Evolutionary conservation across 2,888 invertebrate genomes (phyloP).

Genomic region (Catocala sponsa): DNA sequence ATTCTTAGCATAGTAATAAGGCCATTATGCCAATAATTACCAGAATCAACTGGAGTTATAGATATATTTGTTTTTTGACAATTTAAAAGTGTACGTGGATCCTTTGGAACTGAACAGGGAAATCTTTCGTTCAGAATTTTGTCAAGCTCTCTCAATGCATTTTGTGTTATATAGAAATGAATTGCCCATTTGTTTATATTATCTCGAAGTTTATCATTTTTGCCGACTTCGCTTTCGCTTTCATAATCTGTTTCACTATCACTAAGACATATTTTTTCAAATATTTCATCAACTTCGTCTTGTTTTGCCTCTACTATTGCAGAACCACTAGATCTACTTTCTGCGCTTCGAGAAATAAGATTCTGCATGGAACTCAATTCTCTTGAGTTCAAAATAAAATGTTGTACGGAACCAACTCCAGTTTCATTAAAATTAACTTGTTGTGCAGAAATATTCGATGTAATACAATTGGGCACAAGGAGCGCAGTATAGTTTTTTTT

Average conservation of each 20-base stretch:
- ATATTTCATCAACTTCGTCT: slow-evolving; percentile 1
- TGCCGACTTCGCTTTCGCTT: not conserved
- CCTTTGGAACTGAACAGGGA: slow-evolving; percentile 7
- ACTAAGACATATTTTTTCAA: not conserved
- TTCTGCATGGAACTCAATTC: slow-evolving; percentile 9
- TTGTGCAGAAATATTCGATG: slow-evolving; percentile 7
- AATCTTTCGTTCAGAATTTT: slow-evolving; percentile 11
- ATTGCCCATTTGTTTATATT: not conserved
- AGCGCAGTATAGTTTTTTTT: slow-evolving; percentile 13
- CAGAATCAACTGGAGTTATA: not conserved
- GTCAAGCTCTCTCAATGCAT: slow-evolving; percentile 3
- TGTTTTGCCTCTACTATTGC: slow-evolving; percentile 1
- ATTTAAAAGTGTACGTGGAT: slow-evolving; percentile 8
- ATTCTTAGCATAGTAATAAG: not conserved
- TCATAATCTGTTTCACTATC: not conserved
- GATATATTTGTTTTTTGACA: slow-evolving; percentile 7
- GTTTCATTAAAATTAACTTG: slow-evolving; percentile 7
- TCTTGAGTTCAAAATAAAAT: slow-evolving; percentile 8
- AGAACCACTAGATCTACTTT: slow-evolving; percentile 8
- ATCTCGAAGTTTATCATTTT: not conserved
- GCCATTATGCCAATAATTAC: not conserved
- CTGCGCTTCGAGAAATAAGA: slow-evolving; percentile 1
- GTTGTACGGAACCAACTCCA: slow-evolving; percentile 10
- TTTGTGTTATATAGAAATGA: slow-evolving; percentile 3
- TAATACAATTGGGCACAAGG: slow-evolving; percentile 5